Percentiles rank a stretch among this genome's conserved stretches.
Conservation (phyloP, 1,140 invertebrate genomes). For the Tetramorium parvispinum region DNA sequence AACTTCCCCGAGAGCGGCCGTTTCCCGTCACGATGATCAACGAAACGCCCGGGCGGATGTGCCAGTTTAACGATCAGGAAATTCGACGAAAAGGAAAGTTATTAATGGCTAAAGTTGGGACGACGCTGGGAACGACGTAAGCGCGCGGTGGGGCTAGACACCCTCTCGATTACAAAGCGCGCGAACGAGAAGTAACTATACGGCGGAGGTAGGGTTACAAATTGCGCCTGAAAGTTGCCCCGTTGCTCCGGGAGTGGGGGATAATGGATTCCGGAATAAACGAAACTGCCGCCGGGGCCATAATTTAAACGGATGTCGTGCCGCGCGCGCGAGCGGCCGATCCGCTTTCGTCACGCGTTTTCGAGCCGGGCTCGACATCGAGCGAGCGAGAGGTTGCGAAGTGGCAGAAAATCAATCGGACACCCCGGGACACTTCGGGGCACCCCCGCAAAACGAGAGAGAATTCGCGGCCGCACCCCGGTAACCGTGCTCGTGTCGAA, state of each 20-base stretch:
- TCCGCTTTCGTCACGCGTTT: conserved; percentile 62
- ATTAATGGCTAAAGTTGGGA: conserved; percentile 68
- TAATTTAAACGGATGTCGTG: conserved; percentile 64
- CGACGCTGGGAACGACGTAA: background rate
- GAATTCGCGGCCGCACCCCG: conserved; percentile 14
- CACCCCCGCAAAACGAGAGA: conserved; percentile 40
- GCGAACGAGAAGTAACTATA: conserved; percentile 34
- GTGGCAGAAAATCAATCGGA: conserved; percentile 71
- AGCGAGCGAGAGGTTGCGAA: conserved; percentile 40
- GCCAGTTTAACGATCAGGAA: conserved; percentile 58
- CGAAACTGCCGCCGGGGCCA: conserved; percentile 42
- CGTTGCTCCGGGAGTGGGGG: background rate
- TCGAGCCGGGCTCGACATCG: conserved; percentile 45
- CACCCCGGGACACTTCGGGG: conserved; percentile 58
- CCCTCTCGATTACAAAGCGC: conserved; percentile 57
- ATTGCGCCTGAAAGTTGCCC: conserved; percentile 56
- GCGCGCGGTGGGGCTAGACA: background rate
- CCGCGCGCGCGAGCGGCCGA: background rate
- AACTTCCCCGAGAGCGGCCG: conserved; percentile 20
- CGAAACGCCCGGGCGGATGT: conserved; percentile 35
- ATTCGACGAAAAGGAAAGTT: conserved; percentile 60
- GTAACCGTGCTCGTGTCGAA: background rate
- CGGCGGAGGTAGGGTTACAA: conserved; percentile 54
- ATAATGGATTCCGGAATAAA: conserved; percentile 69
- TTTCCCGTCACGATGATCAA: conserved; percentile 49